Percentiles rank a stretch among this genome's conserved stretches.
These are phyloP conservation scores for Holotrichia oblita DNA, from an alignment of 1,140 invertebrate species.

Conservation along the genomic window DNA sequence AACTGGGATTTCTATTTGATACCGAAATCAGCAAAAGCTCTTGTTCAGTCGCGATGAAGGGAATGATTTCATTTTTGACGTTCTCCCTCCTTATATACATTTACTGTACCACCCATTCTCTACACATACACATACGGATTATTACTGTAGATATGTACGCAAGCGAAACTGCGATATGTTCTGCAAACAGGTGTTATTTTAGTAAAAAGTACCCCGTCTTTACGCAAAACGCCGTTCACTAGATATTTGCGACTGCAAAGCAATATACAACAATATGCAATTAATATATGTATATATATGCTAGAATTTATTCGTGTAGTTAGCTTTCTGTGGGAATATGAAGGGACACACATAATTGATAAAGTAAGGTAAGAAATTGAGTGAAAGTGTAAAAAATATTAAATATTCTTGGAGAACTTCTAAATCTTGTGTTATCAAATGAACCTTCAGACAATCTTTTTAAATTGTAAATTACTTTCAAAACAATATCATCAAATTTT, in stretches of 20 bases:
- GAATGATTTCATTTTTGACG: conserved; percentile 17
- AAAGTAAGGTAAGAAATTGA: too few species aligned
- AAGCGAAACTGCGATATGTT: neutral
- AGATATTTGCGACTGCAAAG: neutral
- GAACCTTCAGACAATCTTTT: too few species aligned
- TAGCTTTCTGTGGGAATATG: too few species aligned
- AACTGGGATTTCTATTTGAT: conserved; percentile 22
- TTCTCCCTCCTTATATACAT: conserved; percentile 29
- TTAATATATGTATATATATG: too few species aligned
- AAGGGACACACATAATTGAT: too few species aligned
- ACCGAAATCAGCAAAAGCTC: conserved; percentile 28
- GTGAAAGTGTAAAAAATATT: too few species aligned
- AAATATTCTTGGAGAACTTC: too few species aligned
- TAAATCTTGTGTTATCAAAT: too few species aligned
- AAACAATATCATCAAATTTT: too few species aligned
- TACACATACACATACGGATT: neutral
- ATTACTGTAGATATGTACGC: conserved; percentile 6
- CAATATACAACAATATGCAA: neutral
- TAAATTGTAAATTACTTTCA: too few species aligned
- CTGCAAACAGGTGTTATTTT: conserved; percentile 12
- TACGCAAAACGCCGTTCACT: neutral
- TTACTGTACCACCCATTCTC: neutral
- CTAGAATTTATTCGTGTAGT: too few species aligned
- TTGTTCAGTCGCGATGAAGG: conserved; percentile 32
- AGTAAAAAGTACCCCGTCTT: neutral